These are phyloP conservation scores for Diprion similis DNA, from an alignment of 1,140 invertebrate species.

Conservation along the genomic window DNA sequence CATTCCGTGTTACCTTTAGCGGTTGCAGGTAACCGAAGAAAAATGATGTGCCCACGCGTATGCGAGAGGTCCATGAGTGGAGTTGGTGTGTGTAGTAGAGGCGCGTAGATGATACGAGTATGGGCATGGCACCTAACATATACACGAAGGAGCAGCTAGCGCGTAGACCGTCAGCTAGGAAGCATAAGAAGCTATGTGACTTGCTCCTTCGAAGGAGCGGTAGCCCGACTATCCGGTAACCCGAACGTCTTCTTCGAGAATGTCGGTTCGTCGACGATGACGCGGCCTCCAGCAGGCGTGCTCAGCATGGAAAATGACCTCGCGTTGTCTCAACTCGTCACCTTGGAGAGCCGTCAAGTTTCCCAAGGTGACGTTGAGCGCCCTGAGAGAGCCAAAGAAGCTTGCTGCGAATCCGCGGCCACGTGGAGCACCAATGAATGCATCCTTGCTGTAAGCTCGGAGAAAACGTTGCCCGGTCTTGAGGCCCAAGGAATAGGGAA, in stretches of 20 bases:
- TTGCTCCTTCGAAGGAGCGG: neutral
- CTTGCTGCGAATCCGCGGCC: too few species aligned
- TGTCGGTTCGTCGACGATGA: neutral
- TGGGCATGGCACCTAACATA: neutral
- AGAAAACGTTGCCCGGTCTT: neutral
- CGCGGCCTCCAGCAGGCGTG: neutral
- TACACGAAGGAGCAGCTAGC: neutral
- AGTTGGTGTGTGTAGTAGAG: too few species aligned
- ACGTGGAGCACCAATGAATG: too few species aligned
- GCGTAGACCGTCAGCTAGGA: too few species aligned
- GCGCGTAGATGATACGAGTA: neutral
- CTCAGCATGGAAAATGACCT: neutral
- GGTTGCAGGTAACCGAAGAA: too few species aligned
- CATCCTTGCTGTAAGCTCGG: too few species aligned
- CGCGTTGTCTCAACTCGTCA: neutral
- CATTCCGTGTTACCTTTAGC: too few species aligned
- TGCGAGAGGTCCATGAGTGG: too few species aligned
- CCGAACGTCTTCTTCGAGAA: neutral
- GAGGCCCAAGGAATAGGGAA: too few species aligned
- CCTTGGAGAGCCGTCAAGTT: neutral
- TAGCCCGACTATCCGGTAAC: neutral
- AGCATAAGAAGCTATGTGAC: too few species aligned
- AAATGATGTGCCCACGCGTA: too few species aligned
- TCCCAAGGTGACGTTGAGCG: neutral
- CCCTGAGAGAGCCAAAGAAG: neutral